Evolutionary conservation across 2,888 invertebrate genomes (phyloP).

Genomic region (Mermis nigrescens): DNA sequence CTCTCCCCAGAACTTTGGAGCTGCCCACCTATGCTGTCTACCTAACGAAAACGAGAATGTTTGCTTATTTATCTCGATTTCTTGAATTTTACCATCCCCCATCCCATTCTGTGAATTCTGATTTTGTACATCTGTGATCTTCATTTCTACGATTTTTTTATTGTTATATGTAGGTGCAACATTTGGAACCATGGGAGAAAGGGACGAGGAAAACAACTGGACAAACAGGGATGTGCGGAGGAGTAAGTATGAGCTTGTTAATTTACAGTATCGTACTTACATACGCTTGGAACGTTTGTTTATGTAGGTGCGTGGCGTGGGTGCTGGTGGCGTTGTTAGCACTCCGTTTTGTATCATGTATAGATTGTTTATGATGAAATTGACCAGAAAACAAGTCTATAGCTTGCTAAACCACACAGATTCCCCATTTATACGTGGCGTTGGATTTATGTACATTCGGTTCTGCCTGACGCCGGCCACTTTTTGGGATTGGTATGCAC

Average conservation of each 20-base stretch:
- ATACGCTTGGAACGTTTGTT: neutral
- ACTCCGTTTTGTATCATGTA: constrained; percentile 96
- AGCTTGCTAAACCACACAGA: constrained; percentile 82
- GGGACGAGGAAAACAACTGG: constrained; percentile 91
- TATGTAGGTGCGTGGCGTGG: constrained; percentile 74
- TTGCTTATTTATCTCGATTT: too few species aligned
- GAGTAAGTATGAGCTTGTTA: constrained; percentile 48
- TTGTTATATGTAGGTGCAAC: constrained; percentile 45
- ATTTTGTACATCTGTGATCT: too few species aligned
- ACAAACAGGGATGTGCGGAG: constrained; percentile 99
- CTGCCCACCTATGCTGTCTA: too few species aligned
- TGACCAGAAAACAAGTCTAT: constrained; percentile 92
- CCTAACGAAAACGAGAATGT: too few species aligned
- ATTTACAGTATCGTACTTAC: neutral
- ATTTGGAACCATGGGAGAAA: constrained; percentile 96
- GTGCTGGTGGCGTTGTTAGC: constrained; percentile 97
- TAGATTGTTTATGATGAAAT: constrained; percentile 79
- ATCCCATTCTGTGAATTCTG: too few species aligned
- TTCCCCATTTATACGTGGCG: constrained; percentile 86
- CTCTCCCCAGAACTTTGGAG: too few species aligned
- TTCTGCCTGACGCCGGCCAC: constrained; percentile 90
- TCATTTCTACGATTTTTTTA: neutral
- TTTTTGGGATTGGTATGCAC: constrained; percentile 87
- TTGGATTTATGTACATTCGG: constrained; percentile 62
- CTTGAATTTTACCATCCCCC: too few species aligned